These are phyloP conservation scores for Callionymus lyra DNA, from an alignment of 2,113 vertebrate genomes.

Conservation along the genomic window DNA sequence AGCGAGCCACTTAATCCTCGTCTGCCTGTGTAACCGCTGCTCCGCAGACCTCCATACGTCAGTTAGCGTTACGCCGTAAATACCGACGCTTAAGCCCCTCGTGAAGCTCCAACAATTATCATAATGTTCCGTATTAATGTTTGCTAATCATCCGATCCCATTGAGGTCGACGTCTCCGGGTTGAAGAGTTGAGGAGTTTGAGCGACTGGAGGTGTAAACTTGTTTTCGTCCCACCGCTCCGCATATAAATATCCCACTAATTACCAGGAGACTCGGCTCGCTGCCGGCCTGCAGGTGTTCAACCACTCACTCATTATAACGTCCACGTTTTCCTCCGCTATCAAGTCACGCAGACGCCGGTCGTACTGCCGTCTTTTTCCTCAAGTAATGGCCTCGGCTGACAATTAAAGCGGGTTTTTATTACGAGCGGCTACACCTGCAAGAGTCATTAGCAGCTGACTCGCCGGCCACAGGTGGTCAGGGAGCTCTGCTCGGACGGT, in stretches of 20 bases:
- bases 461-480: not conserved
- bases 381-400: slow-evolving; percentile 7
- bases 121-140: slow-evolving; percentile 51
- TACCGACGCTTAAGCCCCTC: slow-evolving; percentile 41
- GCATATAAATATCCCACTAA: slow-evolving; percentile 10
- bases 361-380: slow-evolving; percentile 3
- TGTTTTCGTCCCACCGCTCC: not conserved
- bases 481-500: too few relatives aligned
- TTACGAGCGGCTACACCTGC: too few relatives aligned
- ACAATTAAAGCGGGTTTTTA: slow-evolving; percentile 4
- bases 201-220: slow-evolving; percentile 32
- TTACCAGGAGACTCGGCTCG: slow-evolving; percentile 26
- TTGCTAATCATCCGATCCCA: slow-evolving; percentile 27
- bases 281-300: slow-evolving; percentile 40
- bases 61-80: slow-evolving; percentile 60
- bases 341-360: slow-evolving; percentile 14
- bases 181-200: not conserved
- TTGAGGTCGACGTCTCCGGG: too few relatives aligned
- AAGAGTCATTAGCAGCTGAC: too few relatives aligned
- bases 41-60: slow-evolving; percentile 56
- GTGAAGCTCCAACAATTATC: slow-evolving; percentile 34
- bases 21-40: slow-evolving; percentile 42
- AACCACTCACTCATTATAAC: slow-evolving; percentile 32
- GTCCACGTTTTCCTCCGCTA: slow-evolving; percentile 13
- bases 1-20: slow-evolving; percentile 45